Conservation (phyloP, 2,797 vertebrate species). For the Limnodromus scolopaceus region DNA sequence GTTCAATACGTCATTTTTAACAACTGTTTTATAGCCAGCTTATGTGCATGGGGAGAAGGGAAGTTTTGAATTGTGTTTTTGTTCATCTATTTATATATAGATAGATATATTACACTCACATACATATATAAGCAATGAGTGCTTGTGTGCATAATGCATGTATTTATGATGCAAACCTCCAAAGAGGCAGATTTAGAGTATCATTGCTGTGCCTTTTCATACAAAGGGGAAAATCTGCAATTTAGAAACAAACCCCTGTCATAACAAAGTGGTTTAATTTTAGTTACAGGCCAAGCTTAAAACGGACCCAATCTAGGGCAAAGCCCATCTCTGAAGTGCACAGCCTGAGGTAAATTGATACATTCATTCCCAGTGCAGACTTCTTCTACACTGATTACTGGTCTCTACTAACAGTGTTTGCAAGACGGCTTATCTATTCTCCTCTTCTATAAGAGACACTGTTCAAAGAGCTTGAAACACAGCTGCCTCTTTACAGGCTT, state of each 20-base stretch:
- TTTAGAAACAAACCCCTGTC: neutral
- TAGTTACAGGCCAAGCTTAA: neutral
- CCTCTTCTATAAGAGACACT: slow-evolving; percentile 70
- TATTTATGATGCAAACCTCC: neutral
- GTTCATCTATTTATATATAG: neutral
- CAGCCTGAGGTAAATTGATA: slow-evolving; percentile 75
- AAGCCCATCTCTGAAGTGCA: slow-evolving; percentile 59
- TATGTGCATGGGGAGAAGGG: neutral
- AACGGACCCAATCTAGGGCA: neutral
- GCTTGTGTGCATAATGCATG: neutral
- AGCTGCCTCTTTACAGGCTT: slow-evolving; percentile 78
- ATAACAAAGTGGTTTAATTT: slow-evolving; percentile 42
- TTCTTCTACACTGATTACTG: slow-evolving; percentile 66
- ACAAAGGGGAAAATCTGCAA: neutral
- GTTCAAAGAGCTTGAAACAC: slow-evolving; percentile 74
- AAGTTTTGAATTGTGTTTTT: neutral
- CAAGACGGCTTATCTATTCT: slow-evolving; percentile 80
- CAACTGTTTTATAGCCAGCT: neutral
- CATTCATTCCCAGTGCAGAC: slow-evolving; percentile 70
- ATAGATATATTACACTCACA: neutral
- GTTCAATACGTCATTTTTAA: neutral
- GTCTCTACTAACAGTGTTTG: slow-evolving; percentile 77
- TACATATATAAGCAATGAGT: neutral
- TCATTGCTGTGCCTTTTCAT: neutral
- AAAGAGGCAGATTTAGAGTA: neutral